phyloP scores from a whole-genome alignment of 2,888 invertebrate species.

The Diaperis boleti region DNA sequence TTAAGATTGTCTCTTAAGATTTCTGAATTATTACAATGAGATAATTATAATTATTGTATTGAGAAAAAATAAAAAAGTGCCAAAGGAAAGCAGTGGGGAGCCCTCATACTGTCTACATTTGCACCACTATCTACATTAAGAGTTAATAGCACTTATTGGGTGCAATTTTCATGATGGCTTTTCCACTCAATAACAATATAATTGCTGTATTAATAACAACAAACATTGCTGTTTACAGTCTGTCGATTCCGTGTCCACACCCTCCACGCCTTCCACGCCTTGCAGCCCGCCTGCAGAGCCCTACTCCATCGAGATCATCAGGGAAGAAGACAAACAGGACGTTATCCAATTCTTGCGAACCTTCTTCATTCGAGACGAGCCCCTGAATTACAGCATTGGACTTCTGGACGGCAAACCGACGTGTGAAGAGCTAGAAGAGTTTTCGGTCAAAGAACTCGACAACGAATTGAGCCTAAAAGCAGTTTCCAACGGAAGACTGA shows the following conservation, averaged over 20 bases:
- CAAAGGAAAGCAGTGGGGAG: too few species aligned
- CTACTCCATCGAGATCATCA: conserved; percentile 64
- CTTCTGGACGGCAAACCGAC: conserved; percentile 72
- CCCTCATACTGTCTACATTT: too few species aligned
- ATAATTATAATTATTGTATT: too few species aligned
- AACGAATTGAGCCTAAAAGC: conserved; percentile 76
- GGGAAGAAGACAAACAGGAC: conserved; percentile 65
- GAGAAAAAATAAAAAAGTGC: too few species aligned
- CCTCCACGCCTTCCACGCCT: conserved; percentile 60
- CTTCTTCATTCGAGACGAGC: conserved; percentile 81
- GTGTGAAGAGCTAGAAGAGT: conserved; percentile 76
- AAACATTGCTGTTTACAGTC: conserved; percentile 44
- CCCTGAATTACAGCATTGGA: conserved; percentile 74
- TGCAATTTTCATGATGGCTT: too few species aligned
- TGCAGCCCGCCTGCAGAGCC: conserved; percentile 48
- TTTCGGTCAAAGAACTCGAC: conserved; percentile 69
- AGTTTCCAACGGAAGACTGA: conserved; percentile 70
- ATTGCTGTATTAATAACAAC: background rate
- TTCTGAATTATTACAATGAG: too few species aligned
- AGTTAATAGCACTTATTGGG: too few species aligned
- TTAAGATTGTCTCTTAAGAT: too few species aligned
- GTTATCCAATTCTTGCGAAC: conserved; percentile 70
- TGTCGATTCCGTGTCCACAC: conserved; percentile 53
- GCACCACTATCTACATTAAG: too few species aligned
- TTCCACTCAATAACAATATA: too few species aligned